phyloP scores from a whole-genome alignment of 2,113 vertebrate genomes.

The Hippocampus abdominalis region DNA sequence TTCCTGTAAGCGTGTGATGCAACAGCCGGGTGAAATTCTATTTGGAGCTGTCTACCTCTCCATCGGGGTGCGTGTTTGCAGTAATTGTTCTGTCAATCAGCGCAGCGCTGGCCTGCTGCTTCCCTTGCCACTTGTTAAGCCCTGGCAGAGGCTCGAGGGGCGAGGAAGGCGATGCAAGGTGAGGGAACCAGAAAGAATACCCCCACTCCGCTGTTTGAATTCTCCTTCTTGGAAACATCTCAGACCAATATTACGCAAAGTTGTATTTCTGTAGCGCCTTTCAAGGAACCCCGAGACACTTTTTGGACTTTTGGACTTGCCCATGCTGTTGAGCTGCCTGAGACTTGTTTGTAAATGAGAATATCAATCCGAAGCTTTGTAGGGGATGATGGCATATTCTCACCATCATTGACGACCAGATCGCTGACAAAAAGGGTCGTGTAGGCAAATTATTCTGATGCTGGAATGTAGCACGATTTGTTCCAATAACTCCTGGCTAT shows the following conservation, averaged over 20 bases:
- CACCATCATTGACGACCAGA: neutral
- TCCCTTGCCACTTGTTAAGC: slow-evolving; percentile 70
- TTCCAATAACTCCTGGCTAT: slow-evolving; percentile 1
- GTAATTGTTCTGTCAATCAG: slow-evolving; percentile 86
- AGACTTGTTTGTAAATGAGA: neutral
- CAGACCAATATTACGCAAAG: neutral
- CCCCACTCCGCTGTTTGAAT: slow-evolving; percentile 18
- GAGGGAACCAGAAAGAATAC: slow-evolving; percentile 27
- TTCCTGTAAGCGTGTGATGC: slow-evolving; percentile 69
- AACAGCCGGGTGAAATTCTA: slow-evolving; percentile 76
- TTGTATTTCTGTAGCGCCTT: neutral
- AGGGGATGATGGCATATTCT: neutral
- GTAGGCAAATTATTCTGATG: neutral
- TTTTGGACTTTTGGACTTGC: neutral
- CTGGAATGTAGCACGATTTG: neutral
- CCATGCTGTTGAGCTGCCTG: neutral
- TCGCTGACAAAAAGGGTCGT: neutral
- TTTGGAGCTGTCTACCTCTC: slow-evolving; percentile 77
- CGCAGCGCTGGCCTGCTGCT: slow-evolving; percentile 66
- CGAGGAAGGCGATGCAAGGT: slow-evolving; percentile 48
- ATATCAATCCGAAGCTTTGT: neutral
- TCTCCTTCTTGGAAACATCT: neutral
- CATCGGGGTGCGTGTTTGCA: slow-evolving; percentile 68
- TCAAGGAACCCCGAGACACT: neutral
- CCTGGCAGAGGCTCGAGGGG: slow-evolving; percentile 45